A percentile compares a stretch with the other conserved stretches of the same genome.
Conservation (phyloP, 2,797 vertebrate genomes). For the Peromyscus attwateri region DNA sequence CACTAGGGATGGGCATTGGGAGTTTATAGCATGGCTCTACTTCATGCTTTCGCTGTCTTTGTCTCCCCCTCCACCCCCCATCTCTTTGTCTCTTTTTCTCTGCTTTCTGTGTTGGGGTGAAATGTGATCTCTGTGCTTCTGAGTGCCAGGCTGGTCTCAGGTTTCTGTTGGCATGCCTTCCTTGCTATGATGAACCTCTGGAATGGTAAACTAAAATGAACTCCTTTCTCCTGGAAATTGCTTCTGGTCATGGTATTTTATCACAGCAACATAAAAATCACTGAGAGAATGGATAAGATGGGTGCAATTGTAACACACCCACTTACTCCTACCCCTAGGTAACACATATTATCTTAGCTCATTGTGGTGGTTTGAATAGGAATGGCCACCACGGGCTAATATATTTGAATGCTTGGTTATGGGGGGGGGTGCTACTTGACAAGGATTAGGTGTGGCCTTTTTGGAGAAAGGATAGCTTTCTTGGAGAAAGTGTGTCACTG, state of each 20-base stretch:
- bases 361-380: not conserved
- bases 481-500: not conserved
- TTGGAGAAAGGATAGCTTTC: not conserved
- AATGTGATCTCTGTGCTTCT: not conserved
- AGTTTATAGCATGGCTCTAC: not conserved
- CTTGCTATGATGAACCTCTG: no score
- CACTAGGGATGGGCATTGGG: not conserved
- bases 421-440: not conserved
- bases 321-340: not conserved
- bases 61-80: not conserved
- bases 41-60: not conserved
- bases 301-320: not conserved
- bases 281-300: no score
- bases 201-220: no score
- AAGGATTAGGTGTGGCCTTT: not conserved
- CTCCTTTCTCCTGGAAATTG: not conserved
- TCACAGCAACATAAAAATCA: not conserved
- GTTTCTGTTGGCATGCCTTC: not conserved
- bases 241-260: not conserved
- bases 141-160: not conserved
- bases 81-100: not conserved
- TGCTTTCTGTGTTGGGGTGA: not conserved
- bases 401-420: no score
- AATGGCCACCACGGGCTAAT: no score
- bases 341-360: not conserved